A percentile compares a stretch with the other conserved stretches of the same genome.
Conservation (phyloP, 2,888 invertebrate species). For the Dichetophora obliterata region DNA sequence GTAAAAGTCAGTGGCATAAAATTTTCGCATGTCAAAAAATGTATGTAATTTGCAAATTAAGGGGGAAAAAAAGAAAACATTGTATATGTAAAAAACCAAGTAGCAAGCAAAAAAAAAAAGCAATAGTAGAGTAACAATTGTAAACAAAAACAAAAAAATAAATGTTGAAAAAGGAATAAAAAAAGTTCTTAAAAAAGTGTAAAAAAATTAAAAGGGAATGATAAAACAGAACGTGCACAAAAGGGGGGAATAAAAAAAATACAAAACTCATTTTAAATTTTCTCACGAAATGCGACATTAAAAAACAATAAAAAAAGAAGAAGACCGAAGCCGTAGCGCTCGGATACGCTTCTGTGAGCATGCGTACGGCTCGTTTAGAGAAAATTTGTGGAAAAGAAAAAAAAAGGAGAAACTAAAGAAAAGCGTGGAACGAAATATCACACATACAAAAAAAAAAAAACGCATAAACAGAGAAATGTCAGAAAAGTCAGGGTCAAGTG, state of each 20-base stretch:
- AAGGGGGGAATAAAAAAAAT: neutral
- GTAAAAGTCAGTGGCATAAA: neutral
- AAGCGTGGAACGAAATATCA: neutral
- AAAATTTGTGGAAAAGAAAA: neutral
- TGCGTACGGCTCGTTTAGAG: neutral
- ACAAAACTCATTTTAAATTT: constrained; percentile 11
- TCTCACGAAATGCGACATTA: constrained; percentile 21
- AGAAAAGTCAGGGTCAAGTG: constrained; percentile 16
- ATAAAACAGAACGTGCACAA: neutral
- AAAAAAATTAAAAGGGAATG: neutral
- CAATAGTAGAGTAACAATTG: neutral
- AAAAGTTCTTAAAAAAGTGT: neutral
- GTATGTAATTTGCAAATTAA: constrained; percentile 1
- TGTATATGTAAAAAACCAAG: neutral
- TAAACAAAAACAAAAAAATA: neutral
- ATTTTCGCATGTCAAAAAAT: neutral
- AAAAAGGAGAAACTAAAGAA: neutral
- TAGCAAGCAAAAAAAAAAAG: neutral
- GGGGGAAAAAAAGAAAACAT: neutral
- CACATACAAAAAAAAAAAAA: neutral
- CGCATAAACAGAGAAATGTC: neutral
- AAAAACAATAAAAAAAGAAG: constrained; percentile 17
- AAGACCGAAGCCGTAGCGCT: neutral
- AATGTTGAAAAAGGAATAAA: neutral
- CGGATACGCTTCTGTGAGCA: constrained; percentile 25